Evolutionary conservation across 1,140 invertebrate species (phyloP).

Genomic region (Bombus sylvicola): DNA sequence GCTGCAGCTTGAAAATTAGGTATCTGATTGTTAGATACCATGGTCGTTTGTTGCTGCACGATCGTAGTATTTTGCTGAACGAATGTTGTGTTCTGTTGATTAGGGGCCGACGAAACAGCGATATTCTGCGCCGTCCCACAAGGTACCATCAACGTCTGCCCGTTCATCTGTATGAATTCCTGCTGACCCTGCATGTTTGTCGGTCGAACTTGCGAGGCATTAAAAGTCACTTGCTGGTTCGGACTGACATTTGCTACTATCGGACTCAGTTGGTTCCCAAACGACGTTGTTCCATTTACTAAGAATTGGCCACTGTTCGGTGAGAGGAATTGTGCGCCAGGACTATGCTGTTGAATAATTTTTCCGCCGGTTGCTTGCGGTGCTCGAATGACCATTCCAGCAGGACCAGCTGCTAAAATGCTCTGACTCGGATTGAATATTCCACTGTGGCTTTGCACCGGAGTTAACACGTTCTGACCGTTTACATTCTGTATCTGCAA

Average conservation of each 20-base stretch:
- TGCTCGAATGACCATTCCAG: constrained; percentile 90
- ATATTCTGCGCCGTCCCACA: constrained; percentile 86
- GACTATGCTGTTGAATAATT: constrained; percentile 88
- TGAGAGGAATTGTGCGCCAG: constrained; percentile 88
- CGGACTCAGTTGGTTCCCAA: constrained; percentile 90
- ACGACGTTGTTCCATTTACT: constrained; percentile 87
- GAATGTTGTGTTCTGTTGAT: constrained; percentile 88
- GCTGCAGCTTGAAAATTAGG: constrained; percentile 77
- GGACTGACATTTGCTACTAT: constrained; percentile 89
- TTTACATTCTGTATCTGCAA: constrained; percentile 91
- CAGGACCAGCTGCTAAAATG: constrained; percentile 87
- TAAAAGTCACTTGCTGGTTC: constrained; percentile 87
- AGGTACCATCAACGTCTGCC: constrained; percentile 90
- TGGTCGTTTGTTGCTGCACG: constrained; percentile 87
- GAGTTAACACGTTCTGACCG: constrained; percentile 89
- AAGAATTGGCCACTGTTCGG: constrained; percentile 89
- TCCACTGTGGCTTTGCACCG: constrained; percentile 86
- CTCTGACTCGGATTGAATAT: constrained; percentile 85
- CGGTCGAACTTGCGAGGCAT: constrained; percentile 84
- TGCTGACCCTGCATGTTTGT: constrained; percentile 84
- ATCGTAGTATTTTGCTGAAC: constrained; percentile 89
- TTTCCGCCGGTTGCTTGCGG: constrained; percentile 88
- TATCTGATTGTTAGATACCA: constrained; percentile 89
- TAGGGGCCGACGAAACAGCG: constrained; percentile 84
- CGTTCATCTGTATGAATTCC: constrained; percentile 88